A percentile compares a stretch with the other conserved stretches of the same genome.
phyloP scores from a whole-genome alignment of 2,113 vertebrate species.

The Nycticryphes semicollaris region DNA sequence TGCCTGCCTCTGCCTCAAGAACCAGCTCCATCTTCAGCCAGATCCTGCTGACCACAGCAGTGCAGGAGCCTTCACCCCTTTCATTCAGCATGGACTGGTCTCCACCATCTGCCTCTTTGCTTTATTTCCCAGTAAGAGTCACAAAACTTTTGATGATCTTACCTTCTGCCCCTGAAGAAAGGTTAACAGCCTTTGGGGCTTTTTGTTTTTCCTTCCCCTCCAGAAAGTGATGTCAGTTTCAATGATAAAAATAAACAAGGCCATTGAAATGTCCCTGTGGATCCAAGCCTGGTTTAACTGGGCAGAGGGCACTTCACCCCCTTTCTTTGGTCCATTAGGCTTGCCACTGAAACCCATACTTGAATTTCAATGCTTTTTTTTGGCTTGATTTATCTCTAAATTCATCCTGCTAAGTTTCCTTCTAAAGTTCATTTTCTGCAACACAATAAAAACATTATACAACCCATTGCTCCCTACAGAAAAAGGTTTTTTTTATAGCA shows the following conservation, averaged over 20 bases:
- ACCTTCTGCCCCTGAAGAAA: neutral
- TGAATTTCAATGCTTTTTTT: neutral
- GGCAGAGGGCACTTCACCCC: neutral
- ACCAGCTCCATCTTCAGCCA: neutral
- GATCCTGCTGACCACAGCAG: neutral
- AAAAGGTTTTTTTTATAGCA: neutral
- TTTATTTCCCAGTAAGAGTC: neutral
- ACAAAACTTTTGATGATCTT: neutral
- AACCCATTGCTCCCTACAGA: neutral
- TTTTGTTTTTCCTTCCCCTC: neutral
- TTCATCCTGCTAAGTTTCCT: neutral
- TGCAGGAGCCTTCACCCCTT: neutral
- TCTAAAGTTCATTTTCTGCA: neutral
- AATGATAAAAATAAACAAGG: constrained; percentile 31
- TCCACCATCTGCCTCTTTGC: neutral
- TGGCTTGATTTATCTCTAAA: neutral
- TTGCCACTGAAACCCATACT: constrained; percentile 1
- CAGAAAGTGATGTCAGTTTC: neutral
- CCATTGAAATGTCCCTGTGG: neutral
- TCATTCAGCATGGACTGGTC: neutral
- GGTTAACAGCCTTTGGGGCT: constrained; percentile 23
- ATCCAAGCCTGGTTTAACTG: neutral
- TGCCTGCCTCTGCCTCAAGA: neutral
- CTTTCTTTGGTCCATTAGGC: neutral
- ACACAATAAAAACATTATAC: neutral